phyloP scores from a whole-genome alignment of 2,113 vertebrate genomes.

The Dolichallabes microphthalmus region DNA sequence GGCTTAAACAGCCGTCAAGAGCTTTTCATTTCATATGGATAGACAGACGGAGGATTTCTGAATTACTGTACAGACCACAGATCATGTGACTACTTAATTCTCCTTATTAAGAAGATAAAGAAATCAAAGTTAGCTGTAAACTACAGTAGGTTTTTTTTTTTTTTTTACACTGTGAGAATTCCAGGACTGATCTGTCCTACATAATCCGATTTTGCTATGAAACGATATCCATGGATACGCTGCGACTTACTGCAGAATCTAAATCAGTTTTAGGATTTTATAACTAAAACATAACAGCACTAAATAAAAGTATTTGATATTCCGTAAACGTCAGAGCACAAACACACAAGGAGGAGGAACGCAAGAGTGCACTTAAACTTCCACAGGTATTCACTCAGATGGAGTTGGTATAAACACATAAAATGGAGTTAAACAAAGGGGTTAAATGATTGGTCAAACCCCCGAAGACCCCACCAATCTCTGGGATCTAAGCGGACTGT shows the following conservation, averaged over 20 bases:
- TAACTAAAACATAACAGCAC: background rate
- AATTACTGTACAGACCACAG: constrained; percentile 29
- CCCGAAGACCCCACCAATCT: constrained; percentile 42
- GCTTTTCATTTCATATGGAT: constrained; percentile 31
- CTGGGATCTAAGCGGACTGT: constrained; percentile 47
- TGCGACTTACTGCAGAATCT: background rate
- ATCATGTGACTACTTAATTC: background rate
- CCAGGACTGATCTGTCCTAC: background rate
- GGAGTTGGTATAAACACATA: constrained; percentile 17
- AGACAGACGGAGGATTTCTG: constrained; percentile 27
- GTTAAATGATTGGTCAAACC: constrained; percentile 35
- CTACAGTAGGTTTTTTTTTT: background rate
- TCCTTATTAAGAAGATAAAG: background rate
- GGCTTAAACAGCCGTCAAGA: constrained; percentile 46
- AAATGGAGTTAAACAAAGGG: constrained; percentile 2
- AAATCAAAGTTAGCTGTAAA: background rate
- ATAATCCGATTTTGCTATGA: background rate
- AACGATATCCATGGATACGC: background rate
- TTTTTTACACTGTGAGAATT: background rate
- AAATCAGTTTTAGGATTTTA: background rate
- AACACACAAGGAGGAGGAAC: too few species aligned
- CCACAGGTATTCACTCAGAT: constrained; percentile 16
- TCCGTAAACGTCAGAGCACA: background rate
- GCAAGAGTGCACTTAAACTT: background rate
- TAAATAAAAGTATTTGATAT: background rate